Base-by-base conservation (phyloP, 2,797 vertebrate species). In the Amazona ochrocephala region DNA sequence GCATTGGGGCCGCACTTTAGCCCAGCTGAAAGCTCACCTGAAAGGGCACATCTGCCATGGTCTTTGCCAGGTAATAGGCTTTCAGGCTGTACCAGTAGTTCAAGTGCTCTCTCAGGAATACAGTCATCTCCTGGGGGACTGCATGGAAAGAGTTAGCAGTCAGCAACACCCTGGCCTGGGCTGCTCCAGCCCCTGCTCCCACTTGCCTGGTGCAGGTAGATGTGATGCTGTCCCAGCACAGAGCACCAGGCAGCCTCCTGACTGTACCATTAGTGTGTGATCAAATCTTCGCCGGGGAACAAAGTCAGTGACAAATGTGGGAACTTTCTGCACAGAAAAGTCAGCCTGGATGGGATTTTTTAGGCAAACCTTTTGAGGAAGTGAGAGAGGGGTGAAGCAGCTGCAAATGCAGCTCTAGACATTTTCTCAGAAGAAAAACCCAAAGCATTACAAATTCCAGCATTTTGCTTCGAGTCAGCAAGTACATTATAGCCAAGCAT, bases 11-110 rank as follows among this genome's bases (percentile, higher is more conserved):
- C 16, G 30, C 0, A 5, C 5, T 7, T 6, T 3, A 65, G 18
- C 1, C 48, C 72, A 34, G 65, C 0, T 0, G 1, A 6, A 20
- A 42, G 21, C 92, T 96, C 97, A 99, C 99, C 99, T 99, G 99
- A 89, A 99, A 99, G 30, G 99, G 99, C 93, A 99, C 98, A 2
- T 99, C 99, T 0, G 99, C 99, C 98, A 99, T 98, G 29, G 99
- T 99, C 97, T 99, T 99, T 53, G 99, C 99, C 94, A 99, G 97
- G 94, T 99, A 99, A 96, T 99, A 99, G 1, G 99, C 99, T 94
- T 99, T 99, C 93, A 99, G 98, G 97, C 99, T 99, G 97, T 99
- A 99, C 99, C 99, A 99, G 97, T 99, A 99, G 97, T 99, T 99
- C 89, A 99, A 96, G 96, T 99, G 99, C 94, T 99, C 99, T 94